Evolutionary conservation across 37 sponge, comb jelly and placozoan species (phyloP).

Genomic region (Chondrilla cf. caribensis): DNA sequence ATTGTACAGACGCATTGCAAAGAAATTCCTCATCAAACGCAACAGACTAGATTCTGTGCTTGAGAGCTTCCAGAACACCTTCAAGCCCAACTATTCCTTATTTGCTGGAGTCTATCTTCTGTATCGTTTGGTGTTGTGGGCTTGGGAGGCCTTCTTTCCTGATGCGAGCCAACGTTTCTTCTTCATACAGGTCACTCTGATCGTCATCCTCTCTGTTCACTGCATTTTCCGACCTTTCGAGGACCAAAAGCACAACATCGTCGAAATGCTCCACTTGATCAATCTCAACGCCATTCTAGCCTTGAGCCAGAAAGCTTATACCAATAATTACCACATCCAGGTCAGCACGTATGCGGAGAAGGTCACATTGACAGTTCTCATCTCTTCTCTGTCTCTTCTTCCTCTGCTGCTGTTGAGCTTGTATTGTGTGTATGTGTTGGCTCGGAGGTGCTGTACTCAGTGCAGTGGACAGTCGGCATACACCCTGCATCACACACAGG

Average conservation of each 20-base stretch:
- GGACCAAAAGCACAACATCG: background rate
- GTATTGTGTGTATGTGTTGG: background rate
- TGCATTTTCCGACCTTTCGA: background rate
- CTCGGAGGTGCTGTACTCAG: background rate
- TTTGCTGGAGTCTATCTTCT: constrained; percentile 2
- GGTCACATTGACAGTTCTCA: background rate
- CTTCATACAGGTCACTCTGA: background rate
- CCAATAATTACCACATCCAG: background rate
- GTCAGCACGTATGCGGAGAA: background rate
- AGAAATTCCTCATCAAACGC: background rate
- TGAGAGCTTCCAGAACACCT: background rate
- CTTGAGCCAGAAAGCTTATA: background rate
- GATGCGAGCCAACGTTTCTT: background rate
- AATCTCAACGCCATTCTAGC: background rate
- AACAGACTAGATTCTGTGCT: background rate
- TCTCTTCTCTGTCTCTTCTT: background rate
- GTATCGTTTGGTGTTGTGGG: constrained; percentile 1
- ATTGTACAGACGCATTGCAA: background rate
- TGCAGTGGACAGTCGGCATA: background rate
- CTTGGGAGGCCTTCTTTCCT: background rate
- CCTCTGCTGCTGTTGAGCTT: background rate
- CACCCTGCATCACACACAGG: too few species aligned
- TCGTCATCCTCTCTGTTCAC: constrained; percentile 10
- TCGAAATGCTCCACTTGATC: background rate
- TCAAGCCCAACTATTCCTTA: background rate